Conservation (phyloP, 1,140 invertebrate species). For the Drosophila chauvacae region DNA sequence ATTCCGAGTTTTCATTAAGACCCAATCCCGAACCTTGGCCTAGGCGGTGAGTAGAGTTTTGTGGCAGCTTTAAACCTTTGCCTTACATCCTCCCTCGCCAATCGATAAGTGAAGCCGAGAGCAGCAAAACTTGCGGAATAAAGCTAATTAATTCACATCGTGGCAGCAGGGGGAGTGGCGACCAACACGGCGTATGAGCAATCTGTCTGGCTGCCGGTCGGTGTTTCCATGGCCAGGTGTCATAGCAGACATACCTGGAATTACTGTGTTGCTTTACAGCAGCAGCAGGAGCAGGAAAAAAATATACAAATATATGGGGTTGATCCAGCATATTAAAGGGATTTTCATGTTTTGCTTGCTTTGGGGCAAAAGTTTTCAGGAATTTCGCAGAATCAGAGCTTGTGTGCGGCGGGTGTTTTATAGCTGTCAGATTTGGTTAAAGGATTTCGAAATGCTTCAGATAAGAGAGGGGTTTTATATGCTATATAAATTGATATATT, state of each 20-base stretch:
- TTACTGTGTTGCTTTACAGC: slow-evolving; percentile 36
- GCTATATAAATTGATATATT: slow-evolving; percentile 2
- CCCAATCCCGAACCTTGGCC: slow-evolving; percentile 23
- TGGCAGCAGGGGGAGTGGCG: neutral
- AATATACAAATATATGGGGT: slow-evolving; percentile 1
- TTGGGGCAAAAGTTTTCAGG: slow-evolving; percentile 28
- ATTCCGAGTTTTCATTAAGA: slow-evolving; percentile 63
- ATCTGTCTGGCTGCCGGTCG: slow-evolving; percentile 28
- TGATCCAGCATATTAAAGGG: slow-evolving; percentile 36
- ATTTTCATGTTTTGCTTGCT: slow-evolving; percentile 34
- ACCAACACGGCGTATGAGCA: slow-evolving; percentile 46
- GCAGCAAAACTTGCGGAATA: slow-evolving; percentile 51
- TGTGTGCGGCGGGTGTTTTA: slow-evolving; percentile 5
- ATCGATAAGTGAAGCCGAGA: slow-evolving; percentile 57
- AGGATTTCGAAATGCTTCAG: neutral
- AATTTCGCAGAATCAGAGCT: slow-evolving; percentile 11
- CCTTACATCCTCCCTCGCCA: slow-evolving; percentile 4
- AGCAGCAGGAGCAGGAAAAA: neutral
- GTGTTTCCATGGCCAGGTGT: slow-evolving; percentile 22
- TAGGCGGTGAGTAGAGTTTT: slow-evolving; percentile 15
- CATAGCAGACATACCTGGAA: slow-evolving; percentile 22
- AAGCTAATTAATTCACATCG: slow-evolving; percentile 70
- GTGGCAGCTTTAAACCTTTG: slow-evolving; percentile 52
- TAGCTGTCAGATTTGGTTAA: slow-evolving; percentile 24
- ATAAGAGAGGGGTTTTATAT: neutral